These are phyloP conservation scores for Chinchilla lanigera DNA, from an alignment of 2,113 vertebrate species.

Conservation along the genomic window DNA sequence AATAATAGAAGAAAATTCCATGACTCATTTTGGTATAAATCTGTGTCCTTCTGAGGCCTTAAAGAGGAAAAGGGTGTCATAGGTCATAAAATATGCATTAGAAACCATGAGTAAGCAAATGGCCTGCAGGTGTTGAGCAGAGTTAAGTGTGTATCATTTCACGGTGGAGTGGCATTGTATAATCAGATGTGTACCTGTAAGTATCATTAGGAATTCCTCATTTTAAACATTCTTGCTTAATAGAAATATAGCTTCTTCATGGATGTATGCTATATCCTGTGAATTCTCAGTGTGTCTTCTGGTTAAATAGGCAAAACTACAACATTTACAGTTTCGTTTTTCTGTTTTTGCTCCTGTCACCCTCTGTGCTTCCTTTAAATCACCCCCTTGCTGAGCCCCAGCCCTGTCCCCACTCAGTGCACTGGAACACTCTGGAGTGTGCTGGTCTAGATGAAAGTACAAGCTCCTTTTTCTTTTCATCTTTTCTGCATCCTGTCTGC, in stretches of 20 bases:
- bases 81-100: constrained; percentile 35
- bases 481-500: neutral
- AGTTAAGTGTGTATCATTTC: neutral
- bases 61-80: neutral
- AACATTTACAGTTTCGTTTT: neutral
- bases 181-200: neutral
- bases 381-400: neutral
- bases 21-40: constrained; percentile 49
- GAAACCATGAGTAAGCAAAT: neutral
- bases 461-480: neutral
- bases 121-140: constrained; percentile 9
- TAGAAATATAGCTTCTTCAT: constrained; percentile 5
- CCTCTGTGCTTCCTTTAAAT: neutral
- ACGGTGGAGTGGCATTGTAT: neutral
- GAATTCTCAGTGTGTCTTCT: neutral
- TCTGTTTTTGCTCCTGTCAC: neutral
- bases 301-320: neutral
- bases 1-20: constrained; percentile 31
- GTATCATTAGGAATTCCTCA: neutral
- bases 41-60: constrained; percentile 7
- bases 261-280: neutral
- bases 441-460: neutral
- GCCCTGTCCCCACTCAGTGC: neutral
- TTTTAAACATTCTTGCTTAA: neutral
- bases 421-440: neutral